Base-by-base conservation (phyloP, 2,113 vertebrate species). In the Rattus rattus region DNA sequence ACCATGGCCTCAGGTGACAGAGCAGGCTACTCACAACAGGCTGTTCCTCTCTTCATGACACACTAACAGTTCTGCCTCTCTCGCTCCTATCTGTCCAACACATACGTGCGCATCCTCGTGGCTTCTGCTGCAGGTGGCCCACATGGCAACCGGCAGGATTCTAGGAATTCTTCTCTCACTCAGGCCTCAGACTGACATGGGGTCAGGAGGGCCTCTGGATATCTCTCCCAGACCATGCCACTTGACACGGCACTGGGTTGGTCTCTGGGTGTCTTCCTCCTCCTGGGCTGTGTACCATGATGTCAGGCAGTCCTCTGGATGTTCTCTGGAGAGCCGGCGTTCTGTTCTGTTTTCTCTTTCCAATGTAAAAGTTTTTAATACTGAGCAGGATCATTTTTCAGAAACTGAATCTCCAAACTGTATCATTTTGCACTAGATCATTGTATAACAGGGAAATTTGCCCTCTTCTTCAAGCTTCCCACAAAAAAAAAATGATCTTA, bases 391-490 rank as follows among this genome's bases (percentile, higher is more conserved):
- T 72, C 65, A 72, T 72, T 39, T 94, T 54, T 84, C 81, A 93
- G 61, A 93, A 77, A 43, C 36, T 33, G 13, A 16, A 22, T 84
- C 3, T 56, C 17, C 16, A 76, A 94, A 81, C 52, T 63, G 43
- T 16, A 30, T 63, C 12, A 67, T 47, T 92, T 70, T 7, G 47
- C 16, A 54, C 36, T 54, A 81, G 5, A 16, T 88, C 85, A 81
- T 94, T 65, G 13, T 87, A 19, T 36, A 92, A 73, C 28, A 79
- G 16, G 85, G 49, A 92, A 77, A 65, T 3, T 11, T 56, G 87
- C 88, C 54, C n/a, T 92, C 79, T 70, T 63, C 39, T 88, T 95
- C 12, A 90, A 86, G 30, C 1, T 17, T 61, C 65, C 36, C 47
- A 72, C 8, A 84, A 9, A 1, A 10, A 12, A 30, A 30, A 30